Base-by-base conservation (phyloP, 2,888 invertebrate genomes). In the Leistus spinibarbis region DNA sequence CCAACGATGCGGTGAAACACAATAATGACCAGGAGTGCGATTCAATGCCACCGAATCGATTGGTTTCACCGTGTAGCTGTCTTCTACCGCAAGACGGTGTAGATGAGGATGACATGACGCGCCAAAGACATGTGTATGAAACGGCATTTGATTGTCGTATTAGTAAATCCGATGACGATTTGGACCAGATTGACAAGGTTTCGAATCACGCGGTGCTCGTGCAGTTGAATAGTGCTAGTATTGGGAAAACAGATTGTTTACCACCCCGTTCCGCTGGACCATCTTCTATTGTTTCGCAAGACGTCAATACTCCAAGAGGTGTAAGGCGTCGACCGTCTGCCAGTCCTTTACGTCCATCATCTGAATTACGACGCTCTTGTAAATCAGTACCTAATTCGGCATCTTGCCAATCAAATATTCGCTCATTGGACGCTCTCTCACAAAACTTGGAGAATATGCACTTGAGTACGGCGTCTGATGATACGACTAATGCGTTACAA, bases 91-190 rank as follows among this genome's bases (percentile, higher is more conserved):
- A 87, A 76, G 86, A 88, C 79, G 92, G 84, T 89, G 90, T 86
- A 89, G 90, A 81, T 79, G 86, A 86, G 56, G 86, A 85, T 81
- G 87, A 86, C 76, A 89, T 89, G 88, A 88, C 89, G 79, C 88
- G 91, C 75, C 89, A 90, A 84, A 90, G 93, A 81, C 93, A 93
- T 86, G 90, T 95, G 73, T 95, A 95, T 85, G 95, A 95, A 86
- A 95, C 95, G 74, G 95, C 95, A 76, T 95, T 95, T 85, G 95
- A 95, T 86, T 94, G 94, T 85, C 94, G 94, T 86, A 91, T 95
- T 81, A 92, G 91, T 82, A 91, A 93, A 78, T 94, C 94, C 7
- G 92, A 92, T 84, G 91, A 91, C 79, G 93, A 95, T 80, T 89
- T 95, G 82, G 94, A 95, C 82, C 92, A 93, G 80, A 91, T 95